A percentile compares a stretch with the other conserved stretches of the same genome.
These are phyloP conservation scores for Crepidodera aurea DNA, from an alignment of 2,888 invertebrate species.

Conservation along the genomic window DNA sequence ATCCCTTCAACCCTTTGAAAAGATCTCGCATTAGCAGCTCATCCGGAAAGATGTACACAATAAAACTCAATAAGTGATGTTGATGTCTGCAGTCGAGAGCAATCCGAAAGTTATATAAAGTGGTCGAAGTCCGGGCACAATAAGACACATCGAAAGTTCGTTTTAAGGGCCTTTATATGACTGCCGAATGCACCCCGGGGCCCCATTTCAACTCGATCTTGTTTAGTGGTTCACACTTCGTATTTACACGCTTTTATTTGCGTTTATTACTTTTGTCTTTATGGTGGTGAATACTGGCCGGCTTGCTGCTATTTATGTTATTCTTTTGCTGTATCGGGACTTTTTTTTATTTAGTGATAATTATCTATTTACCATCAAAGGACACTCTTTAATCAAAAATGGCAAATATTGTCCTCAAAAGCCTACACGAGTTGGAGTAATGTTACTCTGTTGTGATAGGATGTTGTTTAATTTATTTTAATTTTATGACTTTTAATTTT, in stretches of 20 bases:
- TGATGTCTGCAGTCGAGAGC: constrained; percentile 29
- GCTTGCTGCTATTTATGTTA: neutral
- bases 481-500: no score
- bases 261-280: constrained; percentile 33
- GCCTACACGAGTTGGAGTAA: no score
- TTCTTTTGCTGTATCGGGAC: no score
- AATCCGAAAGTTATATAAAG: constrained; percentile 40
- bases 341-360: no score
- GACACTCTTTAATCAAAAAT: no score
- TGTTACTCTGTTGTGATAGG: no score
- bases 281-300: neutral
- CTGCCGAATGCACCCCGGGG: constrained; percentile 53
- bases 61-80: constrained; percentile 28
- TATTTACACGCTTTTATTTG: constrained; percentile 40
- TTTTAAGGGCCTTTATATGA: constrained; percentile 54
- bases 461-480: no score
- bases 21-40: constrained; percentile 23
- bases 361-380: no score
- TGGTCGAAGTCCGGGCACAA: constrained; percentile 35
- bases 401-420: no score
- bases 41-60: constrained; percentile 25
- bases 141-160: constrained; percentile 50
- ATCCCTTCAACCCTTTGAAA: constrained; percentile 28
- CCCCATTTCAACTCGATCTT: constrained; percentile 48
- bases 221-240: constrained; percentile 46